These are phyloP conservation scores for Criorhina ranunculi DNA, from an alignment of 2,888 invertebrate genomes.

Conservation along the genomic window DNA sequence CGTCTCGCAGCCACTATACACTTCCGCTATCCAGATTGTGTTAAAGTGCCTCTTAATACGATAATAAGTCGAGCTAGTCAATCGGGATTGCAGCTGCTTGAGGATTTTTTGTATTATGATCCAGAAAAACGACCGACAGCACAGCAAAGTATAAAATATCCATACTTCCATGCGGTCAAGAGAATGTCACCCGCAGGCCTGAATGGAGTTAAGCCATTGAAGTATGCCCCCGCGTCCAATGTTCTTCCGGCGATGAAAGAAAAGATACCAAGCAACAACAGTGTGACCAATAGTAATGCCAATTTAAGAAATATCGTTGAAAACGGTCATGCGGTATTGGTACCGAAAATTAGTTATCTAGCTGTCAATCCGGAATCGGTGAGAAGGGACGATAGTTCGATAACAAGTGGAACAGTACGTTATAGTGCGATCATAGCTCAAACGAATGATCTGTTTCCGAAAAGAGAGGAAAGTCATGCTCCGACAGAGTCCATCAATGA, in stretches of 20 bases:
- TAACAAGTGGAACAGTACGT: slow-evolving; percentile 78
- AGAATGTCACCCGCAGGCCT: slow-evolving; percentile 81
- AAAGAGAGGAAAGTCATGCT: slow-evolving; percentile 75
- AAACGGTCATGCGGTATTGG: slow-evolving; percentile 75
- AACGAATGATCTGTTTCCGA: slow-evolving; percentile 78
- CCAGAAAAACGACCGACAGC: slow-evolving; percentile 96
- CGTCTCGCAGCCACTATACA: slow-evolving; percentile 96
- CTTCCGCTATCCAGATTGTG: slow-evolving; percentile 97
- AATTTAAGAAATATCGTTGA: slow-evolving; percentile 69
- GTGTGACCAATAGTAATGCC: slow-evolving; percentile 65
- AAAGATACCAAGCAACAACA: slow-evolving; percentile 72
- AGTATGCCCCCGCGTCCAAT: slow-evolving; percentile 73
- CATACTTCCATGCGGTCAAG: slow-evolving; percentile 84
- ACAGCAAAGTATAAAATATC: slow-evolving; percentile 92
- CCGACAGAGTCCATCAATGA: slow-evolving; percentile 82
- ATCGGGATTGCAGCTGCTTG: slow-evolving; percentile 92
- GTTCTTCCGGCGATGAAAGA: slow-evolving; percentile 83
- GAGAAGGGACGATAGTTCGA: slow-evolving; percentile 67
- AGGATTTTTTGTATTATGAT: slow-evolving; percentile 95
- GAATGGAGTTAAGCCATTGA: slow-evolving; percentile 62
- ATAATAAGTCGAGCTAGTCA: slow-evolving; percentile 93
- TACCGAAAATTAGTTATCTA: slow-evolving; percentile 80
- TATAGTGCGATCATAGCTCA: slow-evolving; percentile 78
- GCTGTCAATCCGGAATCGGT: slow-evolving; percentile 78
- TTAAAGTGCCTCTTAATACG: slow-evolving; percentile 91